phyloP scores from a whole-genome alignment of 2,113 vertebrate genomes.

The Raja brachyura region DNA sequence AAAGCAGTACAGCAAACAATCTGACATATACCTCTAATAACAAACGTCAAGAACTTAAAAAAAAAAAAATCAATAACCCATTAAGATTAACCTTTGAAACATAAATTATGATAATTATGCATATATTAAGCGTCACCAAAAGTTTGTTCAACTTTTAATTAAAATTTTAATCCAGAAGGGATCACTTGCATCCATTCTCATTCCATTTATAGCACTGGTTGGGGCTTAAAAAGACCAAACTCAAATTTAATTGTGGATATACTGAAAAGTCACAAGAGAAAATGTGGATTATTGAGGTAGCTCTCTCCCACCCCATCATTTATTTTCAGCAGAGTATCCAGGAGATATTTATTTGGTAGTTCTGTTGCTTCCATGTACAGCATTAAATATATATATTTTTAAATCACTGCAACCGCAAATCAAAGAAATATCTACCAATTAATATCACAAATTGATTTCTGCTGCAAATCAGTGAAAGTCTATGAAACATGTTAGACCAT shows the following conservation, averaged over 20 bases:
- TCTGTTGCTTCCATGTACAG: not conserved
- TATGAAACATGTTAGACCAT: not conserved
- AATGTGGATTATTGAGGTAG: not conserved
- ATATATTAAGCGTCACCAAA: conserved; percentile 36
- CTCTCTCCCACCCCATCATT: not conserved
- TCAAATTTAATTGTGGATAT: conserved; percentile 28
- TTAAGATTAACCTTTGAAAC: conserved; percentile 36
- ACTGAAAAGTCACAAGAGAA: conserved; percentile 21
- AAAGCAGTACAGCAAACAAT: conserved; percentile 38
- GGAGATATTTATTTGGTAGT: not conserved
- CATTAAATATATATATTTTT: not conserved
- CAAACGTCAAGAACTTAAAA: conserved; percentile 34
- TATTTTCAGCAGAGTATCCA: not conserved
- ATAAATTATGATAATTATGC: conserved; percentile 30
- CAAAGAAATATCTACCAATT: not conserved
- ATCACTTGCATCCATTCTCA: conserved; percentile 23
- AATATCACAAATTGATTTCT: not conserved
- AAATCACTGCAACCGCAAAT: not conserved
- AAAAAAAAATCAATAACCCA: conserved; percentile 21
- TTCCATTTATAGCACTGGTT: conserved; percentile 17
- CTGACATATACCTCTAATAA: conserved; percentile 33
- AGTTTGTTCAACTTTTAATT: conserved; percentile 6
- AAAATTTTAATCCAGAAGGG: conserved; percentile 21
- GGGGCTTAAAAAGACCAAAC: conserved; percentile 17
- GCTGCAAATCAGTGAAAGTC: not conserved